Percentiles rank a stretch among this genome's conserved stretches.
phyloP scores from a whole-genome alignment of 1,140 invertebrate genomes.

The Leucophenga varia region DNA sequence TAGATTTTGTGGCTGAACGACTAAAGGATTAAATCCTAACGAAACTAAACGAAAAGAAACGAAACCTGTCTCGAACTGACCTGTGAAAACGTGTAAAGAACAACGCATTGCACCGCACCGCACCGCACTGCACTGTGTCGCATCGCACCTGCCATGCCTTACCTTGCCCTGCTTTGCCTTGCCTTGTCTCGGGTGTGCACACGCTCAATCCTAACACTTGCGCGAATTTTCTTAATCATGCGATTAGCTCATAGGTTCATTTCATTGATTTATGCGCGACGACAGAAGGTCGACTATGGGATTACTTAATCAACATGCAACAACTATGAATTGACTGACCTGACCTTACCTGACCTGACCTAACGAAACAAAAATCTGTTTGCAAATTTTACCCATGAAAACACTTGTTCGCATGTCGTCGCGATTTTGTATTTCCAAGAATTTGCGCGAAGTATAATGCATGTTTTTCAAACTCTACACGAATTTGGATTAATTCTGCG shows the following conservation, averaged over 20 bases:
- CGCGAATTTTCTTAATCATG: slow-evolving; percentile 10
- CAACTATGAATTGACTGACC: neutral
- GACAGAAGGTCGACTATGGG: neutral
- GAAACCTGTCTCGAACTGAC: slow-evolving; percentile 1
- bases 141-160: slow-evolving; percentile 6
- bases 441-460: too few species aligned
- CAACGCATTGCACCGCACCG: too few species aligned
- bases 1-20: too few species aligned
- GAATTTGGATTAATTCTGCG: neutral
- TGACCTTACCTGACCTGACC: slow-evolving; percentile 1
- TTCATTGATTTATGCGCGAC: neutral
- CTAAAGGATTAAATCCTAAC: too few species aligned
- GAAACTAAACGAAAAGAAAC: neutral
- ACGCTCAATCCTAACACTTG: slow-evolving; percentile 7
- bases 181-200: neutral
- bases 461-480: too few species aligned
- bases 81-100: too few species aligned
- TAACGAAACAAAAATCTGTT: slow-evolving; percentile 1
- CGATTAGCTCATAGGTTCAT: neutral
- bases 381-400: too few species aligned
- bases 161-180: neutral
- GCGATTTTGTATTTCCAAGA: neutral
- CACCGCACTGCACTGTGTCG: too few species aligned
- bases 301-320: slow-evolving; percentile 2
- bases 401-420: neutral